phyloP scores from a whole-genome alignment of 2,113 vertebrate genomes.

The Paracanthobrama guichenoti region DNA sequence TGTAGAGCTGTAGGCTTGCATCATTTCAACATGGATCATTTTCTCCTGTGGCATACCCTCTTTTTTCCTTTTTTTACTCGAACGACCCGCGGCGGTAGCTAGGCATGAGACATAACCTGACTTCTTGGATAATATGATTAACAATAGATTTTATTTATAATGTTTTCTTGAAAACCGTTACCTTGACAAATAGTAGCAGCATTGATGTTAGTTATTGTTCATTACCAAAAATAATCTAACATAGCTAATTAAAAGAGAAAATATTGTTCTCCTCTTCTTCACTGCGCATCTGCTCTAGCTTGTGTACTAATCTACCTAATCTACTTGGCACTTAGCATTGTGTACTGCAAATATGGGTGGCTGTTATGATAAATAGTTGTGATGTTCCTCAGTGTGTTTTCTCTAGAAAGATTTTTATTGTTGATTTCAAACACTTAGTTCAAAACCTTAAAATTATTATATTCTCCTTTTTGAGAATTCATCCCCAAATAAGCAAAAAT shows the following conservation, averaged over 20 bases:
- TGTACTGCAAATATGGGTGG: background rate
- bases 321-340: background rate
- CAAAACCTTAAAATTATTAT: too few relatives aligned
- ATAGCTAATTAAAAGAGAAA: background rate
- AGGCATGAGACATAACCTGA: background rate
- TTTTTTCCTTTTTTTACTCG: background rate
- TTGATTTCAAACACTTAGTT: too few relatives aligned
- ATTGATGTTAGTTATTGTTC: background rate
- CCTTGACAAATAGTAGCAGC: background rate
- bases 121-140: background rate
- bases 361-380: background rate
- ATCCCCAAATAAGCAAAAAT: too few relatives aligned
- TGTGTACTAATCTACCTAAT: background rate
- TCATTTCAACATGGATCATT: background rate
- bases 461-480: too few relatives aligned
- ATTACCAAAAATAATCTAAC: background rate
- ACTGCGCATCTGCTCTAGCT: background rate
- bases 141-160: background rate
- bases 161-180: background rate
- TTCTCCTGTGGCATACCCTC: background rate
- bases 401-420: background rate
- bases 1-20: constrained; percentile 1
- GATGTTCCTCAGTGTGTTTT: background rate
- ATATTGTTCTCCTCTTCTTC: background rate
- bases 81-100: background rate